Evolutionary conservation across 2,797 vertebrate genomes (phyloP).

Genomic region (Microctenopoma stevenorrisi): DNA sequence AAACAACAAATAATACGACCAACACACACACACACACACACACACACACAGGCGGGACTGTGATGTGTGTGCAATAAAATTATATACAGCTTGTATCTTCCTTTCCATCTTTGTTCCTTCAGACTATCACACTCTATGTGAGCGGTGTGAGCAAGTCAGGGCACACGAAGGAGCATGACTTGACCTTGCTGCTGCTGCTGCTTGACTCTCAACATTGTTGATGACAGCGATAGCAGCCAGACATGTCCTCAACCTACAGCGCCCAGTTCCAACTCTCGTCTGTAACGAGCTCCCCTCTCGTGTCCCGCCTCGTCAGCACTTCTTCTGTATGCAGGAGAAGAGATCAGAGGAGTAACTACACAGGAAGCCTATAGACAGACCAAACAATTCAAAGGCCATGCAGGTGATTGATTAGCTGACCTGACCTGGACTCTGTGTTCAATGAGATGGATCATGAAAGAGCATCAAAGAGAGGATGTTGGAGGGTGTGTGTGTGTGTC

Average conservation of each 20-base stretch:
- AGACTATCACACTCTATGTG: constrained; percentile 3
- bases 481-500: constrained; percentile 24
- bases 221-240: constrained; percentile 4
- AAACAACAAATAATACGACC: constrained; percentile 54
- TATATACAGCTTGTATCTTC: constrained; percentile 26
- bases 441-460: constrained; percentile 75
- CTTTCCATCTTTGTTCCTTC: constrained; percentile 31
- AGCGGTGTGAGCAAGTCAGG: constrained; percentile 35
- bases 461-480: constrained; percentile 69
- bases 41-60: background rate
- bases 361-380: constrained; percentile 60
- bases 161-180: constrained; percentile 47
- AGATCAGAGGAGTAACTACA: constrained; percentile 62
- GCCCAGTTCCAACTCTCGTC: background rate
- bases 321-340: constrained; percentile 41
- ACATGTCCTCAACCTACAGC: constrained; percentile 7
- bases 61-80: constrained; percentile 13
- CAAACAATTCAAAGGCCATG: constrained; percentile 75
- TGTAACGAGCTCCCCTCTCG: constrained; percentile 18
- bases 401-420: constrained; percentile 76
- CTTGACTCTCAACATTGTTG: constrained; percentile 27
- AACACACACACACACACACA: constrained; percentile 14
- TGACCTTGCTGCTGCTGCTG: constrained; percentile 51
- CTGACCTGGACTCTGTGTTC: constrained; percentile 64
- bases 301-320: constrained; percentile 39